These are phyloP conservation scores for Trichogramma evanescens DNA, from an alignment of 2,888 invertebrate species.

Conservation along the genomic window DNA sequence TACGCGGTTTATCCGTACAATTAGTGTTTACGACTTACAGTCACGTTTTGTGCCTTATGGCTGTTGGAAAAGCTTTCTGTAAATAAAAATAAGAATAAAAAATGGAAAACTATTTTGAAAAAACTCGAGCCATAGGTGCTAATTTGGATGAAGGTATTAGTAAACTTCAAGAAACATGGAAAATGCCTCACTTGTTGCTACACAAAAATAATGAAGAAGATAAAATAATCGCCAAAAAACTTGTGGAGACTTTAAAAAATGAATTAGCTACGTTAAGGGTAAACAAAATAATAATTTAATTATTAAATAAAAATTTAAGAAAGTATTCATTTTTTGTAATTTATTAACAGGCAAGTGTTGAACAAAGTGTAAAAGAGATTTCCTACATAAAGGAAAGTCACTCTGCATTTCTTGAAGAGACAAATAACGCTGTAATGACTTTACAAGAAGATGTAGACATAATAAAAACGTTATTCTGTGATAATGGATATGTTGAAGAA, in stretches of 20 bases:
- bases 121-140: conserved; percentile 11
- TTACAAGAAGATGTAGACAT: conserved; percentile 19
- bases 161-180: conserved; percentile 18
- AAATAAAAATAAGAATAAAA: conserved; percentile 8
- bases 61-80: background rate
- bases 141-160: conserved; percentile 13
- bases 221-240: conserved; percentile 1
- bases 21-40: no score
- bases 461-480: conserved; percentile 17
- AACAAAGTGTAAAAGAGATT: conserved; percentile 5
- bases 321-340: background rate
- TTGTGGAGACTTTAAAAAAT: conserved; percentile 14
- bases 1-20: no score
- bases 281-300: background rate
- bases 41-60: background rate
- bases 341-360: conserved; percentile 10
- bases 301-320: background rate
- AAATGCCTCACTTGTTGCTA: conserved; percentile 17
- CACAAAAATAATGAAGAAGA: conserved; percentile 18
- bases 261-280: conserved; percentile 16
- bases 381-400: conserved; percentile 4
- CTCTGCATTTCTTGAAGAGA: conserved; percentile 12
- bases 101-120: conserved; percentile 20
- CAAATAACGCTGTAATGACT: conserved; percentile 1
- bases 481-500: conserved; percentile 19